phyloP scores from a whole-genome alignment of 1,140 invertebrate genomes.

The Caerostris darwini region DNA sequence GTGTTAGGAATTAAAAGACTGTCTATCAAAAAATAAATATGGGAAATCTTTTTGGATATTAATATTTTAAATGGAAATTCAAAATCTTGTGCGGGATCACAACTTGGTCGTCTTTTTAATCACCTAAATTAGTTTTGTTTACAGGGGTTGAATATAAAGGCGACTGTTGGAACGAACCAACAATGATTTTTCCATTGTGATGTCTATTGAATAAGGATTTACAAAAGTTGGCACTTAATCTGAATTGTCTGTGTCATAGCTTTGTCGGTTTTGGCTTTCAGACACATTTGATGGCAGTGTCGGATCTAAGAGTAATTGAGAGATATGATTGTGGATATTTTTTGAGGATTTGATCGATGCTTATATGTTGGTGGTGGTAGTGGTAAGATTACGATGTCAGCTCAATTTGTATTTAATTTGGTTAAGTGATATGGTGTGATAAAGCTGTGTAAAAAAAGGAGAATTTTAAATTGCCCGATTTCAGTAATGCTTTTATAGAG shows the following conservation, averaged over 20 bases:
- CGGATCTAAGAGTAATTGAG: background rate
- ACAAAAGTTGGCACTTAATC: conserved; percentile 25
- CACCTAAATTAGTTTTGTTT: conserved; percentile 61
- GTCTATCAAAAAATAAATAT: too few species aligned
- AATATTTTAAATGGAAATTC: too few species aligned
- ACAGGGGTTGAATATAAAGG: background rate
- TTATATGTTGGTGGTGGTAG: background rate
- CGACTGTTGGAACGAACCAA: background rate
- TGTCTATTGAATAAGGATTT: background rate
- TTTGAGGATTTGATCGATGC: background rate
- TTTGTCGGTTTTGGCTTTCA: background rate
- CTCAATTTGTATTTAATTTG: too few species aligned
- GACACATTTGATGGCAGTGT: background rate
- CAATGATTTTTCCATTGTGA: background rate
- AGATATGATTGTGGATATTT: background rate
- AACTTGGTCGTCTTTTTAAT: background rate
- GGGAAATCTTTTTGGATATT: too few species aligned
- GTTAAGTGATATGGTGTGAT: too few species aligned
- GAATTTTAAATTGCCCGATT: too few species aligned
- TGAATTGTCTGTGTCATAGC: background rate
- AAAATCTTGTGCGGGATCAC: conserved; percentile 3
- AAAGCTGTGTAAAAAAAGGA: too few species aligned
- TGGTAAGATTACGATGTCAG: too few species aligned
- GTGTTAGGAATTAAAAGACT: too few species aligned
- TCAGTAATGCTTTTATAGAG: too few species aligned